Evolutionary conservation across 2,888 invertebrate genomes (phyloP), one percentile per base, ranked within the genome.

Genomic region (Phania funesta): DNA sequence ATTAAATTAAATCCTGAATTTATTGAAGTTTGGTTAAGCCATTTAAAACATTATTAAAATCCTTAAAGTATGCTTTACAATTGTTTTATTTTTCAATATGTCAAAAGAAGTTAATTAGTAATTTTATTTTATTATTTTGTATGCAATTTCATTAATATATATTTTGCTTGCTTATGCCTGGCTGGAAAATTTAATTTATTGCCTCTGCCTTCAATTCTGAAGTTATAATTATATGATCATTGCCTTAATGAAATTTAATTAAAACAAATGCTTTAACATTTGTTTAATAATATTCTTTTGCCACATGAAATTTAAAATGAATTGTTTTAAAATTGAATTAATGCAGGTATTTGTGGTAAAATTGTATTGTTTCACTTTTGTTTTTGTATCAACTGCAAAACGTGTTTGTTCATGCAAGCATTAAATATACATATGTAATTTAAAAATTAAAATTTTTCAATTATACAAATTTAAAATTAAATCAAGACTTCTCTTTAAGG

Each of bases 311-410:
- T 58, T 13, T n/a, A n/a, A 38, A 41, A n/a, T 38, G 26, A 60
- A 41, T 41, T 60, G 5, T n/a, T 50, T 50, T 24, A n/a, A 35
- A 46, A 70, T 70, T 68, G 11, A 68, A 41, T 76, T 26, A 60
- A 24, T 44, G 44, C 60, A 46, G 46, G 58, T 81, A 60, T 60
- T 64, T 76, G n/a, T n/a, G n/a, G n/a, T n/a, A 54, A 52, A 41
- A 54, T 46, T 71, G 50, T 9, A 54, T 32, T 64, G 8, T 74
- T 44, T 35, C 22, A 54, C 26, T 52, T n/a, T 26, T 65, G 22
- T 22, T 67, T 9, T 32, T 5, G 32, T 1, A 38, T 13, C 26
- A 26, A 26, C 26, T 6, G 6, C 26, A 26, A 6, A 26, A 35
- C 11, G n/a, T 13, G n/a, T 29, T n/a, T 56, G 26, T 41, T 41